phyloP scores from a whole-genome alignment of 2,113 vertebrate genomes.

The Herpailurus yagouaroundi region DNA sequence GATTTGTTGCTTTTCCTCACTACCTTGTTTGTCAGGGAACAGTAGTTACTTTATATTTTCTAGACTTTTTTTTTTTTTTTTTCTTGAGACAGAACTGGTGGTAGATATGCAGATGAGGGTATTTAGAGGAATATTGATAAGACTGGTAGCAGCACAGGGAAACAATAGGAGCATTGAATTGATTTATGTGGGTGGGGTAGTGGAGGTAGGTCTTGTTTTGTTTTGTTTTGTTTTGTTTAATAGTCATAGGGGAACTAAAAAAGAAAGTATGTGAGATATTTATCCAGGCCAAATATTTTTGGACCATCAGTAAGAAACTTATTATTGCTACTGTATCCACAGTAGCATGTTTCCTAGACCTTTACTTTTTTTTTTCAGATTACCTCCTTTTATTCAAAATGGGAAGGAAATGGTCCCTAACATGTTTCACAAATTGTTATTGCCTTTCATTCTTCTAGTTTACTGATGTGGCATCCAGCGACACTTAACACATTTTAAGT shows the following conservation, averaged over 20 bases:
- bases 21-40: background rate
- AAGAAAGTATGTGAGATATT: background rate
- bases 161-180: background rate
- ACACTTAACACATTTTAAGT: background rate
- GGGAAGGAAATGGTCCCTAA: background rate
- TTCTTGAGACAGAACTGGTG: background rate
- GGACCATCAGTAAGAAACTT: background rate
- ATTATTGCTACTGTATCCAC: background rate
- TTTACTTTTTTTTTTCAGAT: background rate
- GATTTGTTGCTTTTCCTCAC: background rate
- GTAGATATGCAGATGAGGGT: background rate
- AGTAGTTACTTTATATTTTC: background rate
- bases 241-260: background rate
- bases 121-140: background rate
- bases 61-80: background rate
- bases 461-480: background rate
- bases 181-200: background rate
- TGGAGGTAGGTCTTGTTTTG: background rate
- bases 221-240: background rate
- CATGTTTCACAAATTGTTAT: background rate
- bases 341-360: background rate
- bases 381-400: background rate
- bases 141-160: accelerated
- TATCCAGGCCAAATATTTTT: background rate
- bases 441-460: background rate